Evolutionary conservation across 2,797 vertebrate species (phyloP).

Genomic region (Sebastes iracundus): DNA sequence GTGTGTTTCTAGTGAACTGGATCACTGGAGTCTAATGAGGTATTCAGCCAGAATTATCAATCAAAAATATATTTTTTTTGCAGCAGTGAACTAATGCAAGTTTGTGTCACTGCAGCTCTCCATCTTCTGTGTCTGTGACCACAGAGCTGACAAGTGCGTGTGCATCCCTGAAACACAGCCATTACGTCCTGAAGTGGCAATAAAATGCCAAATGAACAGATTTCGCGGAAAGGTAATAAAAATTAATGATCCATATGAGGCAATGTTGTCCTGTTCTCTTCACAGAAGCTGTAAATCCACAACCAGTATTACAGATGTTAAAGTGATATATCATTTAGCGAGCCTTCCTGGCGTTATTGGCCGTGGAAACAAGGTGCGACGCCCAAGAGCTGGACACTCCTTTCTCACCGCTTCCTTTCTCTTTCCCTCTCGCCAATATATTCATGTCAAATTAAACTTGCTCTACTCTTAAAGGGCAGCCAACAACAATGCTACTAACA

Average conservation of each 20-base stretch:
- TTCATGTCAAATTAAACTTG: constrained; percentile 12
- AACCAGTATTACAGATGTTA: constrained; percentile 36
- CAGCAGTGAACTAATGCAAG: constrained; percentile 1
- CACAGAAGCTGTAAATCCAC: constrained; percentile 56
- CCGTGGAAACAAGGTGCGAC: constrained; percentile 11
- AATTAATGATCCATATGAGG: constrained; percentile 57
- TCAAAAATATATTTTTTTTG: neutral
- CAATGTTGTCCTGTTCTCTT: constrained; percentile 62
- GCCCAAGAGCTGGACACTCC: constrained; percentile 11
- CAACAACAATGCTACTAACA: neutral
- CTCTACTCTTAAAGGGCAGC: constrained; percentile 1
- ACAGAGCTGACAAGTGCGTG: constrained; percentile 31
- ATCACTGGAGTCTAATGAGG: neutral
- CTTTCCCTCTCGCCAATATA: constrained; percentile 4
- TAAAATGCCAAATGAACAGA: constrained; percentile 61
- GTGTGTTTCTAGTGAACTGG: neutral
- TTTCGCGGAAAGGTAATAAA: constrained; percentile 74
- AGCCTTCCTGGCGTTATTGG: constrained; percentile 22
- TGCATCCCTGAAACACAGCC: constrained; percentile 35
- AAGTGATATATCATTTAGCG: constrained; percentile 20
- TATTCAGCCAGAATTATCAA: neutral
- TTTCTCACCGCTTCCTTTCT: constrained; percentile 22
- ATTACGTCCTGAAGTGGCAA: constrained; percentile 44
- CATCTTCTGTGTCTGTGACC: constrained; percentile 17
- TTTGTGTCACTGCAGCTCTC: constrained; percentile 19